Base-by-base conservation (phyloP, 2,888 invertebrate species). In the Volucella bombylans region DNA sequence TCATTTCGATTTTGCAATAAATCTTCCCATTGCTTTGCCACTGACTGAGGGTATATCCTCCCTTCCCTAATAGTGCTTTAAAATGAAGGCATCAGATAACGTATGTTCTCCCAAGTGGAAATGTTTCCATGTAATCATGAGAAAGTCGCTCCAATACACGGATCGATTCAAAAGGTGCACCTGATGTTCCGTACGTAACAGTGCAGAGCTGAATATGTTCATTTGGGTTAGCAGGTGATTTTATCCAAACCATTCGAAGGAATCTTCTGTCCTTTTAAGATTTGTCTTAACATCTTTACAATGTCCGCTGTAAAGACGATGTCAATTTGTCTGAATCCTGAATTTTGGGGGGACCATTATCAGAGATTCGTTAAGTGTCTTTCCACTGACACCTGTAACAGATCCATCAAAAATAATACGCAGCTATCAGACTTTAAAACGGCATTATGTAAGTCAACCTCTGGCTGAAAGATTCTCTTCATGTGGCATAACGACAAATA, bases 211-310 rank as follows among this genome's bases (percentile, higher is more conserved):
- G 18, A 18, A 18, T 1, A 1, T 18, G 18, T 18, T 18, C 41
- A 0, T 50, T 4, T 8, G 39, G 38, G 8, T 31, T 18, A 8
- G 65, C 15, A n/a, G 52, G 50, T 4, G 50, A 50, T 2, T 52
- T 18, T 10, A 15, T 38, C 65, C 65, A 65, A 12, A 65, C 52
- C 4, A 50, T 65, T 10, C 65, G n/a, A 3, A 18, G 52, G 9
- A 39, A 52, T 14, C 15, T 10, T 3, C 39, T 14, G 12, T 69
- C 49, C 11, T 15, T 39, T 14, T 49, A 15, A 15, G 2, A 69
- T 69, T 38, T 69, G 47, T 1, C 69, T 57, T 8, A 69, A 69
- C 69, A 69, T 69, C 38, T 57, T 47, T 2, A 49, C 8, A 3
- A 69, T 59, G 59, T 43, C 18, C 18, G 18, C 18, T 18, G 18